A percentile compares a stretch with the other conserved stretches of the same genome.
phyloP scores from a whole-genome alignment of 1,140 invertebrate genomes.

The Drosophila nebulosa region DNA sequence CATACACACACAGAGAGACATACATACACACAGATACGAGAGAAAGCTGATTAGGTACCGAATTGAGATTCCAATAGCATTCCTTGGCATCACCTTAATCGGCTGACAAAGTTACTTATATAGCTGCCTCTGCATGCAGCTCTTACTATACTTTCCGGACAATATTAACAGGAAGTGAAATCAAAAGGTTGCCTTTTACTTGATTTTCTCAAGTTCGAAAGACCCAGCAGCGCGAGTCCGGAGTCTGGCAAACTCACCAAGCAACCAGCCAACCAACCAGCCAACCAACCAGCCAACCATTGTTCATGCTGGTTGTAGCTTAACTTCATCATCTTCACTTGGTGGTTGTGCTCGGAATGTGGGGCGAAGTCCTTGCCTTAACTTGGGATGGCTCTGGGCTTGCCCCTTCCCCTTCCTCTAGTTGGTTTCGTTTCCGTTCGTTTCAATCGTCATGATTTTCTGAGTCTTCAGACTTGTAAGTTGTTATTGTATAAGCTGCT shows the following conservation, averaged over 20 bases:
- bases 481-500: constrained; percentile 72
- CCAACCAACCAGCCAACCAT: constrained; percentile 23
- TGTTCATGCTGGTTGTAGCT: constrained; percentile 67
- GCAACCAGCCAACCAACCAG: background rate
- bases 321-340: constrained; percentile 76
- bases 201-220: constrained; percentile 70
- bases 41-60: constrained; percentile 53
- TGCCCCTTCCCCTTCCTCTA: constrained; percentile 1
- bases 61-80: constrained; percentile 74
- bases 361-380: constrained; percentile 22
- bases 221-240: background rate
- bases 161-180: constrained; percentile 79
- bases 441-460: constrained; percentile 54
- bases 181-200: constrained; percentile 77
- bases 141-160: constrained; percentile 19
- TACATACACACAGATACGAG: background rate
- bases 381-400: background rate
- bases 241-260: constrained; percentile 6
- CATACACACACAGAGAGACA: background rate
- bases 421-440: constrained; percentile 58
- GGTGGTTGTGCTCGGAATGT: constrained; percentile 47
- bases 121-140: constrained; percentile 39
- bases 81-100: constrained; percentile 75
- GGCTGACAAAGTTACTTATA: constrained; percentile 79
- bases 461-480: constrained; percentile 26